phyloP scores from a whole-genome alignment of 2,113 vertebrate genomes.

The Isichthys henryi region DNA sequence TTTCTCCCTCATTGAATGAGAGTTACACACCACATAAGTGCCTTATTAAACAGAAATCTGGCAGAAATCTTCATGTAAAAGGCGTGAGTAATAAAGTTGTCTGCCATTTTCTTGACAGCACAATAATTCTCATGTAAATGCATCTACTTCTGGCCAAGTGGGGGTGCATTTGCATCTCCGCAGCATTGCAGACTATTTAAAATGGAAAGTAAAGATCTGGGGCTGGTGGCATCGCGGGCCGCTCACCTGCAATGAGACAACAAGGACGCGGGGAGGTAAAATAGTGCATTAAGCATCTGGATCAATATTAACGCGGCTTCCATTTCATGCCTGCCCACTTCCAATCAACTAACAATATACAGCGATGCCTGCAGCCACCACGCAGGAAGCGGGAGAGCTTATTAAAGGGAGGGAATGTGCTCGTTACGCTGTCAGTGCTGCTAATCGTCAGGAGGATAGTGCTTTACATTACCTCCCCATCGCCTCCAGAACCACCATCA shows the following conservation, averaged over 20 bases:
- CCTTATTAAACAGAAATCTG: background rate
- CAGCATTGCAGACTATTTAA: background rate
- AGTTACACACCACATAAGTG: background rate
- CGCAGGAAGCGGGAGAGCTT: constrained; percentile 77
- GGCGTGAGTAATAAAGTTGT: background rate
- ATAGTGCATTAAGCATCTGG: constrained; percentile 80
- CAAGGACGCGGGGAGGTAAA: constrained; percentile 86
- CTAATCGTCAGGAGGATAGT: constrained; percentile 81
- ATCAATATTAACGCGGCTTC: constrained; percentile 98
- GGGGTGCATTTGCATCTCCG: background rate
- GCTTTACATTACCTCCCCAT: constrained; percentile 42
- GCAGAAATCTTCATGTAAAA: background rate
- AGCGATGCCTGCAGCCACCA: constrained; percentile 64
- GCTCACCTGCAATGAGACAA: constrained; percentile 70
- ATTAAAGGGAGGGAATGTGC: constrained; percentile 81
- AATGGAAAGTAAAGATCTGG: constrained; percentile 48
- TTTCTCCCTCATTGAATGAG: background rate
- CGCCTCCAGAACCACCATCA: constrained; percentile 9
- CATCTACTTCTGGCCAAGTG: background rate
- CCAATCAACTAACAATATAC: constrained; percentile 90
- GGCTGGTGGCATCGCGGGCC: constrained; percentile 11
- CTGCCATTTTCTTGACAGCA: background rate
- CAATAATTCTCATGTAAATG: constrained; percentile 6
- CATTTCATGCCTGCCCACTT: constrained; percentile 98
- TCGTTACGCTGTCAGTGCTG: constrained; percentile 84